Percentiles rank a stretch among this genome's conserved stretches.
phyloP scores from a whole-genome alignment of 2,113 vertebrate genomes.

The Rostratula benghalensis region DNA sequence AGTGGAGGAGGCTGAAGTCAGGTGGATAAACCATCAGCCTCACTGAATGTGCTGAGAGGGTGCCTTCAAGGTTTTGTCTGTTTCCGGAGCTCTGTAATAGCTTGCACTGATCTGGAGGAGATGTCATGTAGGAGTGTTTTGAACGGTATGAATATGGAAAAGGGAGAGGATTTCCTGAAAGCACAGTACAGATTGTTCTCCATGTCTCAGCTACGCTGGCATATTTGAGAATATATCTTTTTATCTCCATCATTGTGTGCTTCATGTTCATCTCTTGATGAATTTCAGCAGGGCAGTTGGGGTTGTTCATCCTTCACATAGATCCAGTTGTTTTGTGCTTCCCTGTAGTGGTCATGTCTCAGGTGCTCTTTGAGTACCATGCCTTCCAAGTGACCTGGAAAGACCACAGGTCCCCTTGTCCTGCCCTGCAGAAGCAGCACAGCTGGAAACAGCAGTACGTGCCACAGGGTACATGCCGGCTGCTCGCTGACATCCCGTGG shows the following conservation, averaged over 20 bases:
- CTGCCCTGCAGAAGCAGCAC: background rate
- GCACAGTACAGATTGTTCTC: slow-evolving; percentile 35
- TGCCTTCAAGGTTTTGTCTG: slow-evolving; percentile 1
- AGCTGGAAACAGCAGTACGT: background rate
- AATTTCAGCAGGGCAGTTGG: background rate
- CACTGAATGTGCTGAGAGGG: background rate
- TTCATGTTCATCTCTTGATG: background rate
- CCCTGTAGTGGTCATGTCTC: background rate
- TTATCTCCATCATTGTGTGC: background rate
- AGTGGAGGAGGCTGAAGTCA: background rate
- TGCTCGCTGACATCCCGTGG: background rate
- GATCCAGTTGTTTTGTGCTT: background rate
- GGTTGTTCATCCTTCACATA: background rate
- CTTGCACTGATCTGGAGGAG: background rate
- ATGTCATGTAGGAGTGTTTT: slow-evolving; percentile 42
- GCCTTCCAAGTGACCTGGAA: background rate
- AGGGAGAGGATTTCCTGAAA: slow-evolving; percentile 37
- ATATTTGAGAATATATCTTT: background rate
- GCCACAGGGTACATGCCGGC: background rate
- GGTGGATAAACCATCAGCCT: background rate
- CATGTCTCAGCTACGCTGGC: background rate
- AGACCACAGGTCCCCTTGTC: background rate
- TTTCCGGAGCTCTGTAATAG: background rate
- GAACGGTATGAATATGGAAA: slow-evolving; percentile 38
- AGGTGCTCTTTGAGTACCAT: background rate